Evolutionary conservation across 1,140 invertebrate species (phyloP), one percentile per base, ranked within the genome.

Genomic region (Atta texana): DNA sequence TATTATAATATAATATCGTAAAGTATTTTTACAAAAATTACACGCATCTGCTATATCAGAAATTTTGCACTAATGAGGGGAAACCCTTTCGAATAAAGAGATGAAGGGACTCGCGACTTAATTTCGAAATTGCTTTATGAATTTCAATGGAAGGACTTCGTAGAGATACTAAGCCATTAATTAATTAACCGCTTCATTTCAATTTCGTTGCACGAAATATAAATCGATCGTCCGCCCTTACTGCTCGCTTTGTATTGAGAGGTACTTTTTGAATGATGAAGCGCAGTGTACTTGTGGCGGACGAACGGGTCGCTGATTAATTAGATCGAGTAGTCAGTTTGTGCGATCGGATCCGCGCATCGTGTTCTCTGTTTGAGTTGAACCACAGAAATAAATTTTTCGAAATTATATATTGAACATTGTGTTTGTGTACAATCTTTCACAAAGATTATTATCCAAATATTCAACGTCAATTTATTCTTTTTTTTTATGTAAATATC

Each of bases 251-350:
- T 92, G 84, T 91, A 85, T 74, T 78, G 78, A 76, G 90, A 90
- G 80, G 72, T 87, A 93, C 90, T 91, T 93, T 91, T 85, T 89
- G 90, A 93, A 91, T 89, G 92, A 92, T 72, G 89, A 85, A 80
- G 78, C 69, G 80, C 86, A 90, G 86, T 72, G 74, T 89, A 87
- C 85, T 85, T 68, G 78, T 68, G 78, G 74, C 71, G 66, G 84
- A 91, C 88, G 87, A 93, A 93, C 93, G 91, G 91, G 61, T 92
- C 91, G 92, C 85, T 93, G 93, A 93, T 93, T 94, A 94, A 94
- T 94, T 94, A 94, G 94, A 94, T 92, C 92, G 91, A 93, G 92
- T 86, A 90, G 77, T 63, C 72, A 76, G 89, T 90, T 90, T 90
- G 71, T 61, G 76, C 78, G 84, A 82, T 64, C 88, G 88, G 68